Conservation (phyloP, 2,888 invertebrate species). For the Hirudinaria manillensis region DNA sequence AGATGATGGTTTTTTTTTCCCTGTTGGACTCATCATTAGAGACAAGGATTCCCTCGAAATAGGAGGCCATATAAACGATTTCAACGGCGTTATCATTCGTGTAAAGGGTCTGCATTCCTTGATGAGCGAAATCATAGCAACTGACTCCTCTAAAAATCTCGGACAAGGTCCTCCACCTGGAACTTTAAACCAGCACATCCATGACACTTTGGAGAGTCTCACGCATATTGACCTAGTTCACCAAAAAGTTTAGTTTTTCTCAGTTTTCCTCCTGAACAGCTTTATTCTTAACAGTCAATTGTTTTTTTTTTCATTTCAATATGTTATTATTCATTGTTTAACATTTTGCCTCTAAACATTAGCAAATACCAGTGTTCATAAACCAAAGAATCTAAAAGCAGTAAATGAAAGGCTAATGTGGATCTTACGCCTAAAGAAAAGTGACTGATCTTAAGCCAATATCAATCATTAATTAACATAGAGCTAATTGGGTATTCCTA, state of each 20-base stretch:
- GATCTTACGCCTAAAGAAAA: too few relatives aligned
- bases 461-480: too few relatives aligned
- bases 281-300: too few relatives aligned
- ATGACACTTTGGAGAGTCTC: conserved; percentile 37
- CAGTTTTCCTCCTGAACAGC: neutral
- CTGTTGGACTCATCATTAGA: conserved; percentile 42
- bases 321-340: too few relatives aligned
- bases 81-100: conserved; percentile 40
- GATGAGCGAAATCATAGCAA: conserved; percentile 37
- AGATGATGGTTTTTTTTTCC: conserved; percentile 43
- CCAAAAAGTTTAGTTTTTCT: neutral
- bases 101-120: conserved; percentile 38
- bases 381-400: too few relatives aligned
- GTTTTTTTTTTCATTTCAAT: too few relatives aligned
- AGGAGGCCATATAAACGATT: conserved; percentile 43
- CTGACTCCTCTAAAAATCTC: conserved; percentile 34
- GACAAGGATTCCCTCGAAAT: conserved; percentile 38
- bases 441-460: too few relatives aligned
- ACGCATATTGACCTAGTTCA: conserved; percentile 33
- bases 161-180: conserved; percentile 38
- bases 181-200: conserved; percentile 40
- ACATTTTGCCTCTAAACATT: too few relatives aligned
- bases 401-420: too few relatives aligned
- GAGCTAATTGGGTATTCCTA: too few relatives aligned
- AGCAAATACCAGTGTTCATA: too few relatives aligned